These are phyloP conservation scores for Erpobdella octoculata DNA, from an alignment of 2,888 invertebrate species.

Conservation along the genomic window DNA sequence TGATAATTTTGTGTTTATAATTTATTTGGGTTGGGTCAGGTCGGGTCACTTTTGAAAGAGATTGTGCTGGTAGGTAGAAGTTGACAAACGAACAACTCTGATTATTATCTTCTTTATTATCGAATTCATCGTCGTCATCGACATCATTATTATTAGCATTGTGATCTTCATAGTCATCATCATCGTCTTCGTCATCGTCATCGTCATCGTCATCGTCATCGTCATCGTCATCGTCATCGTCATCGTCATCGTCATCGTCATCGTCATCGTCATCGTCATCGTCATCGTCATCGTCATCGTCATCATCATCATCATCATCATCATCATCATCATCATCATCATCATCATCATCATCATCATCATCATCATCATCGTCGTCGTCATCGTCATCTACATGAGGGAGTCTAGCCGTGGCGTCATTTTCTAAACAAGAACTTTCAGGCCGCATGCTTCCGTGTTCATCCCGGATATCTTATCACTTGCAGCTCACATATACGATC, in stretches of 20 bases:
- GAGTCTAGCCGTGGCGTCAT: too few species aligned
- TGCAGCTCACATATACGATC: too few species aligned
- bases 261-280: slow-evolving; percentile 9
- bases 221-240: slow-evolving; percentile 17
- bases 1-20: too few species aligned
- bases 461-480: too few species aligned
- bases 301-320: slow-evolving; percentile 6
- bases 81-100: too few species aligned
- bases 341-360: slow-evolving; percentile 1
- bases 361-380: neutral
- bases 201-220: slow-evolving; percentile 21
- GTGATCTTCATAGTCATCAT: neutral
- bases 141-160: too few species aligned
- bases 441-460: neutral
- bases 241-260: slow-evolving; percentile 14
- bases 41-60: too few species aligned
- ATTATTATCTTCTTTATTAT: too few species aligned
- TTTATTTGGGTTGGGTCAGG: too few species aligned
- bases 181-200: slow-evolving; percentile 5
- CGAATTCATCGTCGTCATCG: too few species aligned
- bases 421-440: neutral
- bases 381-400: neutral
- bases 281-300: slow-evolving; percentile 2
- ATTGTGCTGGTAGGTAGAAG: too few species aligned
- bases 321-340: neutral